Evolutionary conservation across 2,113 vertebrate genomes (phyloP).

Genomic region (Gymnogyps californianus): DNA sequence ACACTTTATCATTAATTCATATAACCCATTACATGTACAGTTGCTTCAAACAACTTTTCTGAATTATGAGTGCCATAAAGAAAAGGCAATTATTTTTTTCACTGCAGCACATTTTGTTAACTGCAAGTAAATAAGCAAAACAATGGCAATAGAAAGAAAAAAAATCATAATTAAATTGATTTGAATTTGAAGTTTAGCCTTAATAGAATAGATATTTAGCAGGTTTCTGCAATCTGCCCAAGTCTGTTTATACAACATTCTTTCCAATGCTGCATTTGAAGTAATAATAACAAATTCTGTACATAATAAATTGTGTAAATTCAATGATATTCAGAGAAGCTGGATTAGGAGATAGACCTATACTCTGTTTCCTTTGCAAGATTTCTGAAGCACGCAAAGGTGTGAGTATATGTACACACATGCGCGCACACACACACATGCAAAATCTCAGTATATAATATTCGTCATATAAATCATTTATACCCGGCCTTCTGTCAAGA

Average conservation of each 20-base stretch:
- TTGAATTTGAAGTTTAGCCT: neutral
- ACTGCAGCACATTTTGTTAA: neutral
- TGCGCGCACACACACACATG: fast-evolving
- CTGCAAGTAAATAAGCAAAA: neutral
- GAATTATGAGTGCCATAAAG: neutral
- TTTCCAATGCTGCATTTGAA: neutral
- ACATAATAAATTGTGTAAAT: neutral
- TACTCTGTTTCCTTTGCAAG: neutral
- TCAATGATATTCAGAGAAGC: neutral
- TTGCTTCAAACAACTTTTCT: neutral
- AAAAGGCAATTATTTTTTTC: neutral
- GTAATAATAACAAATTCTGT: neutral
- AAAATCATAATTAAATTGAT: neutral
- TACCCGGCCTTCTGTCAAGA: neutral
- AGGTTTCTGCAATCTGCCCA: neutral
- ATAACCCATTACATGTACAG: neutral
- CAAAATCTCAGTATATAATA: neutral
- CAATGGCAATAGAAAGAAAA: neutral
- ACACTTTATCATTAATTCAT: neutral
- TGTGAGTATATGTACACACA: fast-evolving
- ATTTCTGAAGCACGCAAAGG: neutral
- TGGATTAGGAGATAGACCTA: neutral
- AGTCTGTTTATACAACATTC: neutral
- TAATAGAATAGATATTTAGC: neutral
- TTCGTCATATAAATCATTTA: neutral